Evolutionary conservation across 2,113 vertebrate genomes (phyloP).

Genomic region (Passer montanus): DNA sequence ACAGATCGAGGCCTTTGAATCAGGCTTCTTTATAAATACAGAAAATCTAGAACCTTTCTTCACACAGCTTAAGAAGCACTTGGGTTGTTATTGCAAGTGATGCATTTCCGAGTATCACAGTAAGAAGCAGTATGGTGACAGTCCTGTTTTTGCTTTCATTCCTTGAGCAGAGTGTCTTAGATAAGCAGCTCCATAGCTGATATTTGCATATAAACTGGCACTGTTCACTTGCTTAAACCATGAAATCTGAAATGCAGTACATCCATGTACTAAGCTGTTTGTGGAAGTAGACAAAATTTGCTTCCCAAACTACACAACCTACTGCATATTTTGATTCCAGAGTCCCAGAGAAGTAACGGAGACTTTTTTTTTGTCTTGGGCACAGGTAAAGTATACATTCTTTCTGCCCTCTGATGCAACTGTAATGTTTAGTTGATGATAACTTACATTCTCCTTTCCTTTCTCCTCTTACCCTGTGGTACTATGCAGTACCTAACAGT

Average conservation of each 20-base stretch:
- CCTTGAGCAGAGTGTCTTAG: neutral
- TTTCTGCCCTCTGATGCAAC: neutral
- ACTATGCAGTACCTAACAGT: neutral
- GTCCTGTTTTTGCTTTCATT: neutral
- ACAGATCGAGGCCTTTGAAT: neutral
- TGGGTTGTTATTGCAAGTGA: neutral
- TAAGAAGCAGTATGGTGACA: neutral
- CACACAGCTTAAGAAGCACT: neutral
- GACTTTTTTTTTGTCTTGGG: neutral
- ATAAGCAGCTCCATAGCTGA: neutral
- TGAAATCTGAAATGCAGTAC: neutral
- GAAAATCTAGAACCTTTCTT: neutral
- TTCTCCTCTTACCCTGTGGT: neutral
- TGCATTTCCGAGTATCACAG: neutral
- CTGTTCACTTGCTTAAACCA: neutral
- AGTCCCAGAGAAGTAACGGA: neutral
- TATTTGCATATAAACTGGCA: neutral
- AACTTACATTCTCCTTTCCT: neutral
- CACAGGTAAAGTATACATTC: neutral
- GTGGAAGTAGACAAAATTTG: neutral
- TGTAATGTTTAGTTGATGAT: neutral
- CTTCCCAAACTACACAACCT: neutral
- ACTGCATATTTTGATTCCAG: neutral
- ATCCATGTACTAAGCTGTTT: neutral
- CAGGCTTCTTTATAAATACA: neutral